Percentiles rank a stretch among this genome's conserved stretches.
phyloP scores from a whole-genome alignment of 1,140 invertebrate genomes.

The Cephus cinctus region DNA sequence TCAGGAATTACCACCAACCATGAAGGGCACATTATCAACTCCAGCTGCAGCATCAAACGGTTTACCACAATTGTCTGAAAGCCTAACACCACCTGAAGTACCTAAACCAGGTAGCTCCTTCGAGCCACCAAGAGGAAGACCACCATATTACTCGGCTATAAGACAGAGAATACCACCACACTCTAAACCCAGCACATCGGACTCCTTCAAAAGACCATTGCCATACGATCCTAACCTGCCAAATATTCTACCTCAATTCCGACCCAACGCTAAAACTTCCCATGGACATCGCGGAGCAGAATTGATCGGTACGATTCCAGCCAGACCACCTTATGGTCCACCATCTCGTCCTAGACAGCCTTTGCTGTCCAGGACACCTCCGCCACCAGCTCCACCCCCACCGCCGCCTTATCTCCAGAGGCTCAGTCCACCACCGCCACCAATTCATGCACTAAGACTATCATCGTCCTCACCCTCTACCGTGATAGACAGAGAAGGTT shows the following conservation, averaged over 20 bases:
- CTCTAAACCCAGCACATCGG: constrained; percentile 46
- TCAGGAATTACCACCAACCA: constrained; percentile 29
- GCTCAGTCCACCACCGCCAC: constrained; percentile 56
- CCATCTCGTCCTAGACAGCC: constrained; percentile 35
- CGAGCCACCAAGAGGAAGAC: constrained; percentile 32
- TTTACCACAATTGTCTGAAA: constrained; percentile 41
- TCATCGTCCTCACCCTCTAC: constrained; percentile 11
- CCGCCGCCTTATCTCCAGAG: constrained; percentile 41
- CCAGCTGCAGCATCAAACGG: constrained; percentile 23
- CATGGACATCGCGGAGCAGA: constrained; percentile 53
- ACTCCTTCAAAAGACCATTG: constrained; percentile 49
- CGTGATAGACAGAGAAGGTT: constrained; percentile 25
- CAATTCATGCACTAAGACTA: constrained; percentile 21
- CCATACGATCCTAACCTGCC: constrained; percentile 56
- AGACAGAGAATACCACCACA: constrained; percentile 22
- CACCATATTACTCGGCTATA: constrained; percentile 27
- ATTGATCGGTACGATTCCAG: constrained; percentile 46
- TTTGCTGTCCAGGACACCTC: constrained; percentile 27
- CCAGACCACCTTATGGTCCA: constrained; percentile 26
- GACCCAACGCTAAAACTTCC: constrained; percentile 65
- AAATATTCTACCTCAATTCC: constrained; percentile 70
- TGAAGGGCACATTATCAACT: constrained; percentile 15
- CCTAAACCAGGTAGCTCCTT: constrained; percentile 28
- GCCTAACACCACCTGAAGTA: constrained; percentile 43
- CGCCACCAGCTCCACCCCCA: constrained; percentile 12